Evolutionary conservation across 2,888 invertebrate genomes (phyloP).

Genomic region (Blera fallax): DNA sequence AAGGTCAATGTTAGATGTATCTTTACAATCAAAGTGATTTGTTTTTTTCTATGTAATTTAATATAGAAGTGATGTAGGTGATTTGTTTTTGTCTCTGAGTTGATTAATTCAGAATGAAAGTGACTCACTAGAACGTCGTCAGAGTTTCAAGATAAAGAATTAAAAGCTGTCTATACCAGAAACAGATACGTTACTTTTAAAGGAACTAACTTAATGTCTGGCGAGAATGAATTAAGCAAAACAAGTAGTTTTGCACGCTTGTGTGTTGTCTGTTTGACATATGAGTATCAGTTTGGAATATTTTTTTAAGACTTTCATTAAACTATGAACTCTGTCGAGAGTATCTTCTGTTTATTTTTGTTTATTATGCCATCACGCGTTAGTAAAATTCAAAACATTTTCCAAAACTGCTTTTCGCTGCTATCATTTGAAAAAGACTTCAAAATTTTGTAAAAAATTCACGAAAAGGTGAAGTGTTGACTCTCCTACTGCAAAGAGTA

Average conservation of each 20-base stretch:
- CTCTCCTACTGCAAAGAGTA: too few relatives aligned
- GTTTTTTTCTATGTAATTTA: background rate
- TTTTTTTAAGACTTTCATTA: background rate
- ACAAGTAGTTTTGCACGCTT: background rate
- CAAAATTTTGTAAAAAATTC: too few relatives aligned
- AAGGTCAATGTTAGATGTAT: slow-evolving; percentile 8
- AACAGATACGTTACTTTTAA: background rate
- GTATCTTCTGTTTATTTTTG: too few relatives aligned
- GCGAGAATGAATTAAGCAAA: background rate
- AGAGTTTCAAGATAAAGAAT: background rate
- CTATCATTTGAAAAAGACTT: too few relatives aligned
- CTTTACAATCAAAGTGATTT: background rate
- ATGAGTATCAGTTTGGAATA: background rate
- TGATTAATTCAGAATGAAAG: slow-evolving; percentile 11
- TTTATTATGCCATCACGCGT: too few relatives aligned
- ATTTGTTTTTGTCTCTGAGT: background rate
- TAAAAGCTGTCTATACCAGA: background rate
- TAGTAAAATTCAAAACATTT: too few relatives aligned
- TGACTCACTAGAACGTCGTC: slow-evolving; percentile 4
- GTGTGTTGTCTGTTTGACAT: background rate
- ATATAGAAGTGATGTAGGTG: slow-evolving; percentile 2
- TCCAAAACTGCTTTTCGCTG: too few relatives aligned
- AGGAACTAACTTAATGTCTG: background rate
- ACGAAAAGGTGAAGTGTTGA: too few relatives aligned
- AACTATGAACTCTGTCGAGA: too few relatives aligned